These are phyloP conservation scores for Mormyrus lacerda DNA, from an alignment of 2,113 vertebrate species.

Conservation along the genomic window DNA sequence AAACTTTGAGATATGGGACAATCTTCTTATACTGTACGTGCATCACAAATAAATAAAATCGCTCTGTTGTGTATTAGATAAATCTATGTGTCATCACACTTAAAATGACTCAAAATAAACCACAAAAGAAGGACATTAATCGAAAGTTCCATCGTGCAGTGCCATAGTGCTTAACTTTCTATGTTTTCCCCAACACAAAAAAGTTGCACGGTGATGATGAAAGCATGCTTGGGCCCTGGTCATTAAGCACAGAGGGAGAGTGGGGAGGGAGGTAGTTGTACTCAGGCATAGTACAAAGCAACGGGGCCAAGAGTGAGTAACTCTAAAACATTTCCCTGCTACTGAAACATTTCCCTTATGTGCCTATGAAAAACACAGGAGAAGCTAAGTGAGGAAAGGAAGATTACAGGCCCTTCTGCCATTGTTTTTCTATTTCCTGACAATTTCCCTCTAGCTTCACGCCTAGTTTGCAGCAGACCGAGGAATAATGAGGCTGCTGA, in stretches of 20 bases:
- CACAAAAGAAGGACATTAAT: neutral
- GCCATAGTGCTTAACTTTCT: neutral
- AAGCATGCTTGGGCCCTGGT: neutral
- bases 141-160: neutral
- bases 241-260: neutral
- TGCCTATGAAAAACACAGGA: neutral
- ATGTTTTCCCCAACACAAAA: neutral
- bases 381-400: neutral
- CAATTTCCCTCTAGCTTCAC: neutral
- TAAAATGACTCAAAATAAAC: neutral
- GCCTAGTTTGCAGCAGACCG: neutral
- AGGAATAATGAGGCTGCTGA: neutral
- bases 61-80: neutral
- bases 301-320: neutral
- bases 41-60: neutral
- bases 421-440: neutral
- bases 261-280: neutral
- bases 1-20: neutral
- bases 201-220: neutral
- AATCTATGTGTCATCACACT: neutral
- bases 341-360: neutral
- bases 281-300: neutral
- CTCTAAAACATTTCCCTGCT: neutral
- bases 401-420: neutral
- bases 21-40: neutral